Evolutionary conservation across 92 coral and sea anemone genomes (phyloP), one percentile per base, ranked within the genome.

Genomic region (Zoanthus sociatus): DNA sequence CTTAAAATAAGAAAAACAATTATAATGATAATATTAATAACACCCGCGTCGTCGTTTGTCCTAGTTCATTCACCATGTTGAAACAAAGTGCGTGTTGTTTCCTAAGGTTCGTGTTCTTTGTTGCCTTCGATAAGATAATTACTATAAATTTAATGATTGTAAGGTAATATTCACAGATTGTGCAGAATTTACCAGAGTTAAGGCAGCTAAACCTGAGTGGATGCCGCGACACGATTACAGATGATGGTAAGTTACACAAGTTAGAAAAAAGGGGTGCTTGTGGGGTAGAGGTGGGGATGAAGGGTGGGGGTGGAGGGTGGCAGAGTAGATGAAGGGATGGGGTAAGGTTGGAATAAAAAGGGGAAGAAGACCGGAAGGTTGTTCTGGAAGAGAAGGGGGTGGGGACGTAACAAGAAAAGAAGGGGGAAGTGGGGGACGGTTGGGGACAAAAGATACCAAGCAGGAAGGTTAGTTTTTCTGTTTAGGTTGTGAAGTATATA

Each of bases 161-260:
- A 11, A 50, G 7, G 1, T 50, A 8, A 26, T 18, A 3, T 71
- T 73, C 0, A 31, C 78, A 95, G 98, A 87, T 95, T 63, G 90
- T 92, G 50, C 90, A 89, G 84, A 89, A 92, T 82, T 83, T 95
- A 6, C 98, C 98, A 37, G 72, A 83, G 74, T 88, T 97, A 7
- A 89, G 81, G 56, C 92, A 95, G 45, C 88, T 97, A 1, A 95
- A 97, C 82, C 93, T 97, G 70, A 97, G 99, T 91, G 99, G 99
- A 72, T 93, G 97, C 70, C 91, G 99, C 26, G 98, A 93, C 76
- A 89, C 96, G n/a, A 42, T 95, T 26, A 90, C 89, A 45, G 99
- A 97, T 88, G 97, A 90, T 47, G 94, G 99, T 97, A 78, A 84
- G 88, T 61, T 20, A 73, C 37, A 70, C 10, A 30, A 15, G 20